These are phyloP conservation scores for Lacanobia oleracea DNA, from an alignment of 2,888 invertebrate species.

Conservation along the genomic window DNA sequence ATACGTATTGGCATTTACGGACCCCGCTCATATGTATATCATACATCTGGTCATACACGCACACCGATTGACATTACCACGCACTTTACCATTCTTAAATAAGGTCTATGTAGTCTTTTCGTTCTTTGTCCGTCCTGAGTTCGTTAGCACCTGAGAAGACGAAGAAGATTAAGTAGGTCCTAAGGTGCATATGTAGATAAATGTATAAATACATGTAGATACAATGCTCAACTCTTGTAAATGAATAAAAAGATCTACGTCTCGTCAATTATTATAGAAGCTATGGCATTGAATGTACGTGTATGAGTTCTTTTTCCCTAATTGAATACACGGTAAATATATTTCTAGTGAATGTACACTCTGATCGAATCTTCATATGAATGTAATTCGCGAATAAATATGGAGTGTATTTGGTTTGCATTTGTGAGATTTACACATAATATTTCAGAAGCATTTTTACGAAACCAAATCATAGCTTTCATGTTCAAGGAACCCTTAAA, in stretches of 20 bases:
- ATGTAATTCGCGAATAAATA: conserved; percentile 23
- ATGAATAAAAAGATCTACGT: conserved; percentile 2
- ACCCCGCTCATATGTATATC: no score
- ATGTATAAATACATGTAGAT: not conserved
- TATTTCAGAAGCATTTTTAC: not conserved
- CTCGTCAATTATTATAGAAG: conserved; percentile 29
- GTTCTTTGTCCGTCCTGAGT: no score
- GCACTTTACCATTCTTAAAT: no score
- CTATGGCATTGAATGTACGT: conserved; percentile 14
- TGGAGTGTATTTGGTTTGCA: conserved; percentile 18
- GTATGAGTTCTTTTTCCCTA: conserved; percentile 7
- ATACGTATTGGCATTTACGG: no score
- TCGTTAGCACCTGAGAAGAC: not conserved
- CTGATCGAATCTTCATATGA: conserved; percentile 30
- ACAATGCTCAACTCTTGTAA: not conserved
- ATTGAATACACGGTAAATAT: conserved; percentile 10
- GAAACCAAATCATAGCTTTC: not conserved
- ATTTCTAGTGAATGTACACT: conserved; percentile 10
- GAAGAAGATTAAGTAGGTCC: not conserved
- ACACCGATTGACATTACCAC: no score
- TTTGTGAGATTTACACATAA: not conserved
- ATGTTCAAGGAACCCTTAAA: not conserved
- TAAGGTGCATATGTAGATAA: no score
- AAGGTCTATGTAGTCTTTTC: no score
- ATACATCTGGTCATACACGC: no score